These are phyloP conservation scores for Hyalella azteca DNA, from an alignment of 2,888 invertebrate genomes.

Conservation along the genomic window DNA sequence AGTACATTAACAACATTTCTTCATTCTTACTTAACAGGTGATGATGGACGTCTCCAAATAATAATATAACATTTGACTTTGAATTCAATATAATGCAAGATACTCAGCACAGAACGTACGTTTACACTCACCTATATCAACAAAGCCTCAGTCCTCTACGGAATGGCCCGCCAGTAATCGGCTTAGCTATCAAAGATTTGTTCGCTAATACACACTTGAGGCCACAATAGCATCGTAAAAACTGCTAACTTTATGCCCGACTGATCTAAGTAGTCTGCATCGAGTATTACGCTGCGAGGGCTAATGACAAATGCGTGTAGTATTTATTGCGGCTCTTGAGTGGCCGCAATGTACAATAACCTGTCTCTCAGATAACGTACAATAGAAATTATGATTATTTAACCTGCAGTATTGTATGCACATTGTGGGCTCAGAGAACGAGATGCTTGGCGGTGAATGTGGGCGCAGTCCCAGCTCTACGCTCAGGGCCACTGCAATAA, in stretches of 20 bases:
- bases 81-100: too few relatives aligned
- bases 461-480: background rate
- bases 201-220: constrained; percentile 28
- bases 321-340: background rate
- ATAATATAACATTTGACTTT: too few relatives aligned
- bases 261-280: constrained; percentile 28
- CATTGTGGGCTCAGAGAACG: constrained; percentile 4
- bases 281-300: background rate
- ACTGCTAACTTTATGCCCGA: constrained; percentile 28
- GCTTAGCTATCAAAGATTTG: constrained; percentile 31
- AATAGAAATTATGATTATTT: constrained; percentile 14
- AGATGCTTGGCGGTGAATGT: constrained; percentile 11
- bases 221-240: constrained; percentile 32
- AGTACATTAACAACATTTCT: too few relatives aligned
- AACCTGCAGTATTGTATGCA: constrained; percentile 7
- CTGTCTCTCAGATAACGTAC: too few relatives aligned
- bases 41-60: too few relatives aligned
- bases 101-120: too few relatives aligned
- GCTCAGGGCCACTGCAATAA: background rate
- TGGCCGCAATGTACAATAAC: background rate
- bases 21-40: too few relatives aligned
- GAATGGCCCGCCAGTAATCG: background rate
- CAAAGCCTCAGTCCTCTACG: background rate
- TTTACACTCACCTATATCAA: too few relatives aligned
- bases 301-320: constrained; percentile 27